These are phyloP conservation scores for Entomyzon cyanotis DNA, from an alignment of 2,113 vertebrate species.

Conservation along the genomic window DNA sequence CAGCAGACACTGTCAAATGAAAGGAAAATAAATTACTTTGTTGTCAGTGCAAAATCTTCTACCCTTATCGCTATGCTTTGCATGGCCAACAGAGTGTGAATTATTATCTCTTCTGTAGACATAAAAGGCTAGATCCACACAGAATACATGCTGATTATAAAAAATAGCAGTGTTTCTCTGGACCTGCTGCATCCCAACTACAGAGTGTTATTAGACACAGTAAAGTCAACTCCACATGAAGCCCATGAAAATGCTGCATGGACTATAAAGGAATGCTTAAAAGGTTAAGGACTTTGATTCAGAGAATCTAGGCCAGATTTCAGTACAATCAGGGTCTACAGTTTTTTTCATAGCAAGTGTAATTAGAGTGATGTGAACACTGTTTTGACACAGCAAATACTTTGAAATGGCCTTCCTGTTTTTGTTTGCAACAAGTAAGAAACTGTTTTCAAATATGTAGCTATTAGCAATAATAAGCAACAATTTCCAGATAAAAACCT, in stretches of 20 bases:
- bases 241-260: neutral
- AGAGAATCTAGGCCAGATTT: neutral
- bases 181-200: neutral
- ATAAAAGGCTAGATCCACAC: neutral
- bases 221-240: neutral
- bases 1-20: neutral
- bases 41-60: neutral
- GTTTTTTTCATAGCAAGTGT: neutral
- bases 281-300: neutral
- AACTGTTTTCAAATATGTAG: neutral
- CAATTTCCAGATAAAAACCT: neutral
- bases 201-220: neutral
- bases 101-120: neutral
- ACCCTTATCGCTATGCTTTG: neutral
- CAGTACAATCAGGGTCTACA: neutral
- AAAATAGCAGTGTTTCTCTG: neutral
- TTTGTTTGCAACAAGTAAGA: neutral
- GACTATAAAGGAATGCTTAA: neutral
- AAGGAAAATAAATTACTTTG: slow-evolving; percentile 8
- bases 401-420: neutral
- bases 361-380: neutral
- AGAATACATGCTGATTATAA: neutral
- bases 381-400: neutral
- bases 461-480: neutral
- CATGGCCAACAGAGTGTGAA: neutral